Base-by-base conservation (phyloP, 1,140 invertebrate genomes). In the Chrysomallon squamiferum region DNA sequence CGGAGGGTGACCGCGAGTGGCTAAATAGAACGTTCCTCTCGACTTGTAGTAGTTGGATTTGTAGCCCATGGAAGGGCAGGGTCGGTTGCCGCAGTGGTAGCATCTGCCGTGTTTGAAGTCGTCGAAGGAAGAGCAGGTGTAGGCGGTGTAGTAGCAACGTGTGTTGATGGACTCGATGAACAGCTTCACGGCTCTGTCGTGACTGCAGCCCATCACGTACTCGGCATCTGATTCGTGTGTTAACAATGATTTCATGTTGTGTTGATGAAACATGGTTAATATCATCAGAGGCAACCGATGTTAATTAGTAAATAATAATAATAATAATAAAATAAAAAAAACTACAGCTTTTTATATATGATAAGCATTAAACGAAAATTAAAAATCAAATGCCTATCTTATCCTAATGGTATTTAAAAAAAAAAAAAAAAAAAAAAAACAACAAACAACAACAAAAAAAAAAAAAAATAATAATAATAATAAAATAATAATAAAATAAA, bases 161-260 rank as follows among this genome's bases (percentile, higher is more conserved):
- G 87, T 69, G 18, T 90, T 90, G 54, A 97, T 91, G 62, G 93
- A 95, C 81, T 96, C 94, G 0, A 89, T 92, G 78, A 95, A 96
- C n/a, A 95, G 89, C 82, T 93, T 92, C 66, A 94, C 92, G n/a
- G 93, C 92, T 74, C 93, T 87, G 9, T 94, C 90, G 79, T 95
- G 94, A 80, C 93, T 95, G 79, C 94, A 95, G 20, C 92, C 92
- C 0, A 94, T 90, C 1, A 50, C 47, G 11, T 67, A 45, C 20
- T 69, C 71, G 0, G 74, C 72, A 43, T 57, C 81, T 82, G 64
- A 35, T 54, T 64, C 35, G 59, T 27, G 38, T 20, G 18, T 20
- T 52, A 58, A 41, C 22, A 18, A 33, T 45, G 4, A 54, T 13
- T 11, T 18, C 35, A 35, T 54, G 2, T 54, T 20, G 18, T 11